Evolutionary conservation across 2,888 invertebrate genomes (phyloP).

Genomic region (Drosophila anceps): DNA sequence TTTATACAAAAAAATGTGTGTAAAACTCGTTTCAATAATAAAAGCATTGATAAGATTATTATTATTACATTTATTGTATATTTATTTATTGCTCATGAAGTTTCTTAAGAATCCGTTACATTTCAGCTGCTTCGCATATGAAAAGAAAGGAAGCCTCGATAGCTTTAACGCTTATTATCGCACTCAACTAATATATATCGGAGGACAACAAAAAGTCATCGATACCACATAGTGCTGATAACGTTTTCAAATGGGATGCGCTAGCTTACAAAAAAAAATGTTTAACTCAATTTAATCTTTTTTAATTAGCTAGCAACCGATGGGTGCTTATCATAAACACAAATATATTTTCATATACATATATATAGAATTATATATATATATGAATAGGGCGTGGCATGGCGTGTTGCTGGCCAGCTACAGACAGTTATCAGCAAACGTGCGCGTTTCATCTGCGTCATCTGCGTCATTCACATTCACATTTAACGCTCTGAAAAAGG

Average conservation of each 20-base stretch:
- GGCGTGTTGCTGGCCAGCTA: conserved; percentile 51
- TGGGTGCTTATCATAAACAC: conserved; percentile 46
- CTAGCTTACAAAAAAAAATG: conserved; percentile 31
- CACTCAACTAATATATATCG: not conserved
- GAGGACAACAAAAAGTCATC: not conserved
- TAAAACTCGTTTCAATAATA: no score
- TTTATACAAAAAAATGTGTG: not conserved
- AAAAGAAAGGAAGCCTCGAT: not conserved
- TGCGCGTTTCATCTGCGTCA: conserved; percentile 49
- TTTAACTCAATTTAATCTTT: conserved; percentile 22
- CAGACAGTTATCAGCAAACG: conserved; percentile 24
- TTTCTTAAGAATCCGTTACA: not conserved
- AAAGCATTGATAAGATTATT: not conserved
- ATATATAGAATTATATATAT: not conserved
- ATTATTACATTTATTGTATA: not conserved
- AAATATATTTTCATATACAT: not conserved
- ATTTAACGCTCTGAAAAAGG: conserved; percentile 4
- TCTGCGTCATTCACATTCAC: conserved; percentile 43
- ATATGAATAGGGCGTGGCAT: conserved; percentile 33
- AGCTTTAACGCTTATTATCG: not conserved
- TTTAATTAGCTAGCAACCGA: conserved; percentile 56
- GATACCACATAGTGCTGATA: conserved; percentile 20
- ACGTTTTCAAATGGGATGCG: conserved; percentile 26
- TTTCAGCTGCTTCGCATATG: not conserved
- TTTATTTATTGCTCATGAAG: not conserved